Evolutionary conservation across 1,140 invertebrate species (phyloP), one percentile per base, ranked within the genome.

Genomic region (Halictus rubicundus): DNA sequence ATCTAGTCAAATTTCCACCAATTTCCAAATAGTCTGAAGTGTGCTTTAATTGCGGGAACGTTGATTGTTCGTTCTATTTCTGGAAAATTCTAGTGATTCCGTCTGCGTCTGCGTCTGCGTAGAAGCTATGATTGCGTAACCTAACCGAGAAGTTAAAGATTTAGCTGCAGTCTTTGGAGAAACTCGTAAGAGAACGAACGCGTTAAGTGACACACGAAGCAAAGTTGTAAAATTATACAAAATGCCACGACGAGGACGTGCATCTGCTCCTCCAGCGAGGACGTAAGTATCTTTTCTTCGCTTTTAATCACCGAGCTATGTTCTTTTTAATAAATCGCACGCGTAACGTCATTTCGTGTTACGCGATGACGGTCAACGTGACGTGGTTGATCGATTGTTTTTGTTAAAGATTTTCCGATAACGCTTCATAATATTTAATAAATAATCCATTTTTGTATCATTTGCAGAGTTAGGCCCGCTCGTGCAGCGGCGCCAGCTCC

Each of bases 201-300:
- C 68, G 21, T 60, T 9, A 16, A 23, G 27, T 65, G 2, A 57
- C 46, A 59, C 61, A 52, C 71, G 14, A 61, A 64, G 49, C 63
- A 16, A 59, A 59, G 8, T 66, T 54, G 68, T 6, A 76, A 82
- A 82, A 74, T 1, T 19, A 2, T 63, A 54, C 86, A 94, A 93
- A 91, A 97, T 97, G 96, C 95, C 95, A 91, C 95, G 96, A 93
- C 94, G 96, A 91, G 96, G 96, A 95, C 94, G 96, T 90, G 95
- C 95, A 80, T 94, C 95, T 49, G 95, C 94, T 89, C 95, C 96
- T 85, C 95, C 95, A 71, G 94, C 95, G 81, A 95, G 95, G 72
- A 91, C 86, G 91, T 93, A 91, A 91, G 89, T 90, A 83, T 54
- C 79, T 85, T 73, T 78, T 42, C 25, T 68, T 82, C 77, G 27